Evolutionary conservation across 2,113 vertebrate genomes (phyloP).

Genomic region (Ifrita kowaldi): DNA sequence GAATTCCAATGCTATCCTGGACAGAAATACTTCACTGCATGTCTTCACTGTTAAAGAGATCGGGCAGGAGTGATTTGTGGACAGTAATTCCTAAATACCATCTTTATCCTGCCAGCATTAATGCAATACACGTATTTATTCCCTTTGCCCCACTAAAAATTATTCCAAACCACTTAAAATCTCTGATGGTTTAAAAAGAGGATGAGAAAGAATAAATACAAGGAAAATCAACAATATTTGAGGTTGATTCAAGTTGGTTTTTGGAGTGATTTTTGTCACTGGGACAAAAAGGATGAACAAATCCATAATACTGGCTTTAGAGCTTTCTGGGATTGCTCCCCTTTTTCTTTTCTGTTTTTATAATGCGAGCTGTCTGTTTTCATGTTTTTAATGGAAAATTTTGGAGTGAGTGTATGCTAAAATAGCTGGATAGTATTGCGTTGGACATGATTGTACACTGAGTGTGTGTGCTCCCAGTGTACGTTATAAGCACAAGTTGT

Average conservation of each 20-base stretch:
- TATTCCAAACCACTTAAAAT: not conserved
- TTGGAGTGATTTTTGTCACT: not conserved
- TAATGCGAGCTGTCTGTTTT: not conserved
- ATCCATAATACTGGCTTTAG: not conserved
- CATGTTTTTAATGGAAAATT: not conserved
- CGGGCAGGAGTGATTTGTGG: not conserved
- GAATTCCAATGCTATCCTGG: not conserved
- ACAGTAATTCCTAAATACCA: not conserved
- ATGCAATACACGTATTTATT: not conserved
- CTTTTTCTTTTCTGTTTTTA: not conserved
- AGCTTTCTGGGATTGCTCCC: not conserved
- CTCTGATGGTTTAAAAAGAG: not conserved
- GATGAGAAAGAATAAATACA: not conserved
- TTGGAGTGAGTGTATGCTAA: not conserved
- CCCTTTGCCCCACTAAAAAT: not conserved
- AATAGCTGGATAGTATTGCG: not conserved
- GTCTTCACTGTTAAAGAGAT: not conserved
- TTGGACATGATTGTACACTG: too few species aligned
- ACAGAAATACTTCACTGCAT: not conserved
- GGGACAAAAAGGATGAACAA: not conserved
- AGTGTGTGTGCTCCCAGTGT: not conserved
- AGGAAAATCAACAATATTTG: not conserved
- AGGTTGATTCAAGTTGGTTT: not conserved
- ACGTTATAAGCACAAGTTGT: not conserved
- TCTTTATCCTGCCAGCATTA: rapidly evolving